Evolutionary conservation across 2,797 vertebrate genomes (phyloP).

Genomic region (Esox masquinongy): DNA sequence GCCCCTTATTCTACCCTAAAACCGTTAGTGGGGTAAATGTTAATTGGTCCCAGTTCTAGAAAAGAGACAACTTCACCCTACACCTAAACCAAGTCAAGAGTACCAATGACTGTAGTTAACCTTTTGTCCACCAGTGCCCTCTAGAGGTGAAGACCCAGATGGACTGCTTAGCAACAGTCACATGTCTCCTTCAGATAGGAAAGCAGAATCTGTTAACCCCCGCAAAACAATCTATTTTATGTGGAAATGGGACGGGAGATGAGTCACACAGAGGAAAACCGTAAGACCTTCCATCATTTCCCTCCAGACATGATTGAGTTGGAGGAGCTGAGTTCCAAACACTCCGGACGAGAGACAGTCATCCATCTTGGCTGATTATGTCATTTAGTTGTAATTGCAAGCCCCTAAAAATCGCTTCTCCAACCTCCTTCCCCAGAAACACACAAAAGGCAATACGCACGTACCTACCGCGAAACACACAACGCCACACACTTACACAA

Average conservation of each 20-base stretch:
- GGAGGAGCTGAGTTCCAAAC: slow-evolving; percentile 62
- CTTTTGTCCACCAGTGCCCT: slow-evolving; percentile 66
- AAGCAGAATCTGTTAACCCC: not conserved
- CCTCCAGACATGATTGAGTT: slow-evolving; percentile 67
- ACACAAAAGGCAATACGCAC: not conserved
- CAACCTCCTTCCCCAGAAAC: not conserved
- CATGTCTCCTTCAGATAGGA: not conserved
- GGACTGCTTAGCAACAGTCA: not conserved
- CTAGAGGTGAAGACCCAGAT: slow-evolving; percentile 41
- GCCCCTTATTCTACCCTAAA: too few relatives aligned
- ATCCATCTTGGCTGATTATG: slow-evolving; percentile 76
- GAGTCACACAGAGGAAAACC: slow-evolving; percentile 47
- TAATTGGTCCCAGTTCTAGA: too few relatives aligned
- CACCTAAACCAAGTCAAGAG: not conserved
- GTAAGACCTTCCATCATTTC: slow-evolving; percentile 62
- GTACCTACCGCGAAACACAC: not conserved
- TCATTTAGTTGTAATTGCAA: slow-evolving; percentile 73
- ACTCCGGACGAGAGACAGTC: slow-evolving; percentile 53
- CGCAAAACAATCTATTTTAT: not conserved
- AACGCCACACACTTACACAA: not conserved
- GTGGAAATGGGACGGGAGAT: not conserved
- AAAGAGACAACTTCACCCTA: too few relatives aligned
- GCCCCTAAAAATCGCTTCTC: not conserved
- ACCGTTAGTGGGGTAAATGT: too few relatives aligned
- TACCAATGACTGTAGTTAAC: not conserved